phyloP scores from a whole-genome alignment of 2,888 invertebrate species.

The Philereme transversata region DNA sequence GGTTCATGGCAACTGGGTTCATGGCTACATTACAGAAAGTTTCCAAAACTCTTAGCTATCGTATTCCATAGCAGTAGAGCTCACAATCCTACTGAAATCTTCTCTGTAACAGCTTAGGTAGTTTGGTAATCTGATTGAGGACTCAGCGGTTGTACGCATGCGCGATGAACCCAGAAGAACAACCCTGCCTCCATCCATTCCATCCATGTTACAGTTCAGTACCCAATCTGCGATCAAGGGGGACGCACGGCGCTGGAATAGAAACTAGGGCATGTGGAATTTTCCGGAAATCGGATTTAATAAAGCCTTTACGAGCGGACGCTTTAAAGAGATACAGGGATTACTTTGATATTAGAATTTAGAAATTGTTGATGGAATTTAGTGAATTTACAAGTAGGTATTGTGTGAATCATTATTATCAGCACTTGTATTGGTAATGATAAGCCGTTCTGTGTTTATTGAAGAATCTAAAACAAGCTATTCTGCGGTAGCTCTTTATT shows the following conservation, averaged over 20 bases:
- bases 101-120: slow-evolving; percentile 4
- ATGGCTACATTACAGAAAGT: neutral
- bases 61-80: slow-evolving; percentile 21
- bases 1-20: slow-evolving; percentile 3
- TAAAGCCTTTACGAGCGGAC: slow-evolving; percentile 16
- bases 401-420: neutral
- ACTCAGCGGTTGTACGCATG: slow-evolving; percentile 34
- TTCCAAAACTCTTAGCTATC: slow-evolving; percentile 7
- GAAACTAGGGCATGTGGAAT: slow-evolving; percentile 31
- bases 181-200: slow-evolving; percentile 26
- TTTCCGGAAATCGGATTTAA: slow-evolving; percentile 34
- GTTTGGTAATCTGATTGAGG: slow-evolving; percentile 28
- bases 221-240: slow-evolving; percentile 18
- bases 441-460: neutral
- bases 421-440: neutral
- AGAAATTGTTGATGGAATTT: slow-evolving; percentile 7
- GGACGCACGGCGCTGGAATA: slow-evolving; percentile 14
- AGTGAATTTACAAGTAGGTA: neutral
- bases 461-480: neutral
- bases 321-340: slow-evolving; percentile 8
- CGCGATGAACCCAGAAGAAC: slow-evolving; percentile 40
- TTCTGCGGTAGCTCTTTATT: neutral
- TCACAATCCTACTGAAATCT: slow-evolving; percentile 8
- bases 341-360: slow-evolving; percentile 21
- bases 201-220: slow-evolving; percentile 27